These are phyloP conservation scores for Pogonocherus hispidulus DNA, from an alignment of 2,888 invertebrate species.

Conservation along the genomic window DNA sequence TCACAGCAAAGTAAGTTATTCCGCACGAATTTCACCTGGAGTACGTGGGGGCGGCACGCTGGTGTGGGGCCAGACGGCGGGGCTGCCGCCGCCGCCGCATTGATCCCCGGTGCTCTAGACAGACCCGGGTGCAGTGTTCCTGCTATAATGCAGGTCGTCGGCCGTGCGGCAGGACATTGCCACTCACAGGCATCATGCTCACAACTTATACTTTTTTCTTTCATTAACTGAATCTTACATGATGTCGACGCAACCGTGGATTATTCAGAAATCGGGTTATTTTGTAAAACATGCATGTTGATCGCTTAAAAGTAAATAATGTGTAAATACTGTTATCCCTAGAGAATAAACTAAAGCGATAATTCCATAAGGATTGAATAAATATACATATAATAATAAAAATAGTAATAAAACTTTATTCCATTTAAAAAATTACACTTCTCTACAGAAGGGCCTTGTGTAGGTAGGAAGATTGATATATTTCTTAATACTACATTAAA, in stretches of 20 bases:
- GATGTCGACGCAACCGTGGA: neutral
- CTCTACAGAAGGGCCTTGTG: too few relatives aligned
- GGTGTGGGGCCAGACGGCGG: slow-evolving; percentile 75
- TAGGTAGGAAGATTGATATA: too few relatives aligned
- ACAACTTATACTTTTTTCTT: slow-evolving; percentile 24
- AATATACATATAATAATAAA: too few relatives aligned
- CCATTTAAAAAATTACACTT: too few relatives aligned
- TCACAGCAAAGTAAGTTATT: too few relatives aligned
- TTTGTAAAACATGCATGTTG: neutral
- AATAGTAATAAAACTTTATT: too few relatives aligned
- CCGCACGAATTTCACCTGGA: neutral
- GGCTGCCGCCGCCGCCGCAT: slow-evolving; percentile 64
- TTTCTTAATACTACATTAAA: too few relatives aligned
- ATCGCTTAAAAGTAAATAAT: too few relatives aligned
- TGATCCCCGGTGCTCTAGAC: slow-evolving; percentile 72
- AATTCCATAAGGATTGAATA: too few relatives aligned
- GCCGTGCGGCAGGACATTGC: slow-evolving; percentile 64
- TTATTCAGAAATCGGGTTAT: slow-evolving; percentile 20
- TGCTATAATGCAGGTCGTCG: slow-evolving; percentile 64
- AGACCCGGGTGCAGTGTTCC: slow-evolving; percentile 66
- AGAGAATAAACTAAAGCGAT: too few relatives aligned
- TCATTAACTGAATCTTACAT: slow-evolving; percentile 3
- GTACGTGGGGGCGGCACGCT: slow-evolving; percentile 34
- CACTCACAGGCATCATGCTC: slow-evolving; percentile 46
- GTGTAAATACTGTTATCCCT: too few relatives aligned